Base-by-base conservation (phyloP, 1,140 invertebrate species). In the Popillia japonica region DNA sequence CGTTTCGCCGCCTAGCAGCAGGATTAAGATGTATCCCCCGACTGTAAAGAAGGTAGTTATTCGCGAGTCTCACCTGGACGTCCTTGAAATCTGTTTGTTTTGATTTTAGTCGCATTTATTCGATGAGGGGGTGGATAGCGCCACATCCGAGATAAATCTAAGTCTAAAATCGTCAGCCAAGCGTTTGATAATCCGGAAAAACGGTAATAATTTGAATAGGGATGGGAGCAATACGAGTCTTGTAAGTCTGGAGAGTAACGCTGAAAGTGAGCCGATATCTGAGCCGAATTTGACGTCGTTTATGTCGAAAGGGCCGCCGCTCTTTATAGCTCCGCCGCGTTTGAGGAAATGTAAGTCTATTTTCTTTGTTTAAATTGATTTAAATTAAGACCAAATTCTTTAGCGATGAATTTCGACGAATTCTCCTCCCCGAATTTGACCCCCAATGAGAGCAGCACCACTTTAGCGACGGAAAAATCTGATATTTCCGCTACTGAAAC, bases 151-250 rank as follows among this genome's bases (percentile, higher is more conserved):
- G 34, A 40, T 68, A 61, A 77, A 77, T n/a, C 9, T 64, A 0
- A 40, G 9, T 6, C 17, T 77, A 10, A 77, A 41, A 77, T 59
- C 27, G 48, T 34, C 76, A 6, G 48, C 48, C n/a, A 77, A 77
- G 22, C 48, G 76, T 40, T 77, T 77, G 55, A 41, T 64, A n/a
- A 61, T 77, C n/a, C 20, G 76, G 7, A 77, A 77, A 64, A 34
- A 77, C 22, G 14, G 75, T 74, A 34, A 40, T 8, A 74, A 42
- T 17, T 73, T 40, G 11, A n/a, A 7, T 11, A 9, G 72, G n/a
- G 72, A 73, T 6, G 7, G 7, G 4, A 20, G n/a, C 10, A 41
- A 73, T 41, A 40, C 40, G 8, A 42, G 27, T n/a, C 34, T 73
- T 40, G n/a, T n/a, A n/a, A n/a, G n/a, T n/a, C n/a, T n/a, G n/a